A percentile compares a stretch with the other conserved stretches of the same genome.
phyloP scores from a whole-genome alignment of 2,797 vertebrate species.

The Acanthis flammea region DNA sequence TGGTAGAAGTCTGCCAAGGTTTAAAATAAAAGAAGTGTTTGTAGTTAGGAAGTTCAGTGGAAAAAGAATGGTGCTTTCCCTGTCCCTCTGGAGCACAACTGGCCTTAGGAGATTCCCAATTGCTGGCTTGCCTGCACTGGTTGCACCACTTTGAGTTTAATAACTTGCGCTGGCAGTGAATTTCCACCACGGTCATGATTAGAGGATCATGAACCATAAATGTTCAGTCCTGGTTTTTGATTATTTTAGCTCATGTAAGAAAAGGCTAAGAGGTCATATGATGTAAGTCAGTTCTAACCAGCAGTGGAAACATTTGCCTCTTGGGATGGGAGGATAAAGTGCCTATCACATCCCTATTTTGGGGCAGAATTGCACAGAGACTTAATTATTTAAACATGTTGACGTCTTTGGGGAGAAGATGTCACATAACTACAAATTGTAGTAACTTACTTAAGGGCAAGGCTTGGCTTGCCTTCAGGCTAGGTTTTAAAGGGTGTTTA shows the following conservation, averaged over 20 bases:
- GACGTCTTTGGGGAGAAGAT: background rate
- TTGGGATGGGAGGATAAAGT: conserved; percentile 4
- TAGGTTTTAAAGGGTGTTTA: conserved; percentile 2
- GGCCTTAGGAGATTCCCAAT: background rate
- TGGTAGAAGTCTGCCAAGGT: background rate
- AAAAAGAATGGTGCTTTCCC: background rate
- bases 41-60: background rate
- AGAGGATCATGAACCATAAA: background rate
- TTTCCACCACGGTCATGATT: background rate
- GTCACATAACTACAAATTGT: background rate
- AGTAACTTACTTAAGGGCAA: background rate
- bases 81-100: background rate
- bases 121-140: background rate
- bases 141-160: background rate
- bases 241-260: background rate
- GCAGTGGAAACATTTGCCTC: background rate
- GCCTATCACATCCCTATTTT: background rate
- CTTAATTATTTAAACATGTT: conserved; percentile 10
- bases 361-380: background rate
- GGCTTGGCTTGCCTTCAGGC: background rate
- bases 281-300: background rate
- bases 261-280: background rate
- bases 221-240: background rate
- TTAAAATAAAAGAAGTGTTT: background rate
- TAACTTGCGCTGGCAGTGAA: background rate